These are phyloP conservation scores for Arctopsyche grandis DNA, from an alignment of 1,140 invertebrate species.

Conservation along the genomic window DNA sequence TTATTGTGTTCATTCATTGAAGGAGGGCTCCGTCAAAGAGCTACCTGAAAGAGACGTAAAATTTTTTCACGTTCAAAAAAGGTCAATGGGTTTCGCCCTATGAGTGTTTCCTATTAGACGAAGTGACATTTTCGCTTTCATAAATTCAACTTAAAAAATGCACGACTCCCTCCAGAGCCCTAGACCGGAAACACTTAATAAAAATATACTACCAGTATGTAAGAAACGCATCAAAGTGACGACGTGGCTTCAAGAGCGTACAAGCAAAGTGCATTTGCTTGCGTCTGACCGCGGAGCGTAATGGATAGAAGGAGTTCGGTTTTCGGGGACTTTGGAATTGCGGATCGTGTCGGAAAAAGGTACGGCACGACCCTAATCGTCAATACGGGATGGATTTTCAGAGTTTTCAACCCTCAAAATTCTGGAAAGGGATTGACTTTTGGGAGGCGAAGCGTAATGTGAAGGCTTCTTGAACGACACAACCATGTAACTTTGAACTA, in stretches of 20 bases:
- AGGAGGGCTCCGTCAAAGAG: no score
- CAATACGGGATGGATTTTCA: constrained; percentile 28
- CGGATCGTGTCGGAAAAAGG: constrained; percentile 22
- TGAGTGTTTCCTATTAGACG: no score
- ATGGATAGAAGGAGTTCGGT: background rate
- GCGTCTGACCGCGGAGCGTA: constrained; percentile 1
- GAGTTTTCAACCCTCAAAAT: background rate
- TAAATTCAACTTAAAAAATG: no score
- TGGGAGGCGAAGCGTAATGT: background rate
- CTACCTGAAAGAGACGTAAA: no score
- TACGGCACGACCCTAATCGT: constrained; percentile 39
- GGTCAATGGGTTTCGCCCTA: no score
- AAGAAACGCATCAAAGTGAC: constrained; percentile 24
- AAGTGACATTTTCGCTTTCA: no score
- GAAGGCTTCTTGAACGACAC: background rate
- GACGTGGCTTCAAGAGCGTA: background rate
- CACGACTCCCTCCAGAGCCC: no score
- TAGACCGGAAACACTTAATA: no score
- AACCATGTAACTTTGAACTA: background rate
- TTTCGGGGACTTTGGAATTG: background rate
- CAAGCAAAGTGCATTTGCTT: constrained; percentile 42
- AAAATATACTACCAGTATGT: background rate
- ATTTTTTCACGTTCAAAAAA: no score
- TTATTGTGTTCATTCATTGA: no score
- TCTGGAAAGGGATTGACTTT: constrained; percentile 36